These are phyloP conservation scores for Drosophila erecta DNA, from an alignment of 1,140 invertebrate genomes.

Conservation along the genomic window DNA sequence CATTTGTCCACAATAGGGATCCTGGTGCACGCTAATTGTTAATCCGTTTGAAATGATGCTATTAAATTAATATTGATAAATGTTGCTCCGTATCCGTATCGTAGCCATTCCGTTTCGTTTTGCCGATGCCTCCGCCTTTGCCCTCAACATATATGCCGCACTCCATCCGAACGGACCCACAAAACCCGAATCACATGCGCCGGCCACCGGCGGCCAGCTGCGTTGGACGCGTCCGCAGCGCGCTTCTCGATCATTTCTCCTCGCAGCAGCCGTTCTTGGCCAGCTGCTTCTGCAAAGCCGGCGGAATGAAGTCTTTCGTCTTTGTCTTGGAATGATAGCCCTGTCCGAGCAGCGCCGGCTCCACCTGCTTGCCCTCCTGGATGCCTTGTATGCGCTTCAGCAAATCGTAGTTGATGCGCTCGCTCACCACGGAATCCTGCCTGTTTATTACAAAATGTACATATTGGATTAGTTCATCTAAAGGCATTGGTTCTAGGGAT, in stretches of 20 bases:
- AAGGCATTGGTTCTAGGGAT: background rate
- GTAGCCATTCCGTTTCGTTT: conserved; percentile 8
- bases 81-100: conserved; percentile 34
- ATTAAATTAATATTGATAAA: conserved; percentile 76
- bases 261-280: conserved; percentile 78
- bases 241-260: conserved; percentile 80
- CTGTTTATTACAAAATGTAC: conserved; percentile 29
- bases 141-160: conserved; percentile 20
- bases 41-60: conserved; percentile 66
- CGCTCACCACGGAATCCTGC: conserved; percentile 94
- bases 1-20: conserved; percentile 51
- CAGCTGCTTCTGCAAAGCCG: conserved; percentile 81
- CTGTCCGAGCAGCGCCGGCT: conserved; percentile 91
- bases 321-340: conserved; percentile 91
- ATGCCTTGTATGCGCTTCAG: conserved; percentile 91
- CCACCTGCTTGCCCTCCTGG: conserved; percentile 89
- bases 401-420: conserved; percentile 97
- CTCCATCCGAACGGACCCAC: conserved; percentile 37
- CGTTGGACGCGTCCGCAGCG: conserved; percentile 52
- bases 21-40: conserved; percentile 53
- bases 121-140: background rate
- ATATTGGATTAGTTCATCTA: background rate
- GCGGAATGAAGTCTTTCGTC: conserved; percentile 92
- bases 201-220: conserved; percentile 36
- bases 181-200: conserved; percentile 46